Evolutionary conservation across 1,140 invertebrate genomes (phyloP), one percentile per base, ranked within the genome.

Genomic region (Aphelinus atriplicis): DNA sequence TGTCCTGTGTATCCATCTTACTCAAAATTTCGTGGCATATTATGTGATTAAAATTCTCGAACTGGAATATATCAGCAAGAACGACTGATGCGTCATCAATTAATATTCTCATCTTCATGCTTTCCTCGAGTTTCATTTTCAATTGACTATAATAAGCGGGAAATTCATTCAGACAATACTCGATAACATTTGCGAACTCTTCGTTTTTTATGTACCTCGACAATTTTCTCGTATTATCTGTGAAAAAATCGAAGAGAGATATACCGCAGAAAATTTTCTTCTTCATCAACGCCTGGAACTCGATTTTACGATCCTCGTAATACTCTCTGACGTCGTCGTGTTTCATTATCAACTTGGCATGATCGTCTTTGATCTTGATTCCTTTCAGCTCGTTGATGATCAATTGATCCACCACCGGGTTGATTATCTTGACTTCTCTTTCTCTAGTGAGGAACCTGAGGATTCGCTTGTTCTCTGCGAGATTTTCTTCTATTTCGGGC

Each of bases 181-280:
- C 65, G 7, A 57, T 56, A 7, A n/a, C 65, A 3, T 56, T 43
- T 1, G 47, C 4, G 0, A 67, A 46, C 2, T 67, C 51, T 2
- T 7, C n/a, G 42, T 67, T 67, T 57, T 55, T 67, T 3, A 43
- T 48, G 42, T 67, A 67, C 1, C 51, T n/a, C 5, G 65, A 42
- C 4, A 67, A 46, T 46, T 47, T 10, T 43, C 46, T 26, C 0
- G 46, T n/a, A 7, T 6, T 65, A 43, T 65, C 63, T 1, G 50
- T 42, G 7, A 65, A 53, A 42, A 65, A 42, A 51, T 65, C 53
- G 6, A 65, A 65, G 43, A 65, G 53, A 9, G 63, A 65, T 51
- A 65, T 43, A 1, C 2, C 57, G 1, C 53, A 51, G 46, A 56
- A 56, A 2, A 67, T 57, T 42, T 67, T 67, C 2, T 3, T 57